phyloP scores from a whole-genome alignment of 2,113 vertebrate species.

The Sakesphorus luctuosus region DNA sequence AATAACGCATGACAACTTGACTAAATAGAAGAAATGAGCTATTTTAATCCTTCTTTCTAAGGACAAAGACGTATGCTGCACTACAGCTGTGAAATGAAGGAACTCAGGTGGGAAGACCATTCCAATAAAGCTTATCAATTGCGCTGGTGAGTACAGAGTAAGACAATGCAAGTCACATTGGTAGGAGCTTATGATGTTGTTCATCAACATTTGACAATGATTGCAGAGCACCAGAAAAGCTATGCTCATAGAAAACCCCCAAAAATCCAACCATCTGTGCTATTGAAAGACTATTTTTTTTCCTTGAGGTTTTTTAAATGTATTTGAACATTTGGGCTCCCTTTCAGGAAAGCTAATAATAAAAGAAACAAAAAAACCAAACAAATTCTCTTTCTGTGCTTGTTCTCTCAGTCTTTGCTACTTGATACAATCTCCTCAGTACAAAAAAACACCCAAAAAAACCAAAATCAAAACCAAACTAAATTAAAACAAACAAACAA shows the following conservation, averaged over 20 bases:
- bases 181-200: neutral
- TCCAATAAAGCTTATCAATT: neutral
- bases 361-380: neutral
- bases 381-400: neutral
- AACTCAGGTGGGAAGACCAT: neutral
- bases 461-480: neutral
- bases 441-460: too few species aligned
- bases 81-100: neutral
- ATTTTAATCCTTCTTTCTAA: neutral
- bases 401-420: neutral
- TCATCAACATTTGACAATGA: neutral
- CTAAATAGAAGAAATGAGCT: neutral
- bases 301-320: neutral
- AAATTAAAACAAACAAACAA: neutral
- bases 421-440: neutral
- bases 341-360: neutral
- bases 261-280: neutral
- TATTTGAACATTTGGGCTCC: neutral
- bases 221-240: neutral
- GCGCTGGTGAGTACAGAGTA: neutral
- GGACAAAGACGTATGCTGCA: neutral
- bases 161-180: neutral
- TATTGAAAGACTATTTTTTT: neutral
- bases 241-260: neutral
- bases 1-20: neutral